A percentile compares a stretch with the other conserved stretches of the same genome.
These are phyloP conservation scores for Leptonema lineaticorne DNA, from an alignment of 1,140 invertebrate species.

Conservation along the genomic window DNA sequence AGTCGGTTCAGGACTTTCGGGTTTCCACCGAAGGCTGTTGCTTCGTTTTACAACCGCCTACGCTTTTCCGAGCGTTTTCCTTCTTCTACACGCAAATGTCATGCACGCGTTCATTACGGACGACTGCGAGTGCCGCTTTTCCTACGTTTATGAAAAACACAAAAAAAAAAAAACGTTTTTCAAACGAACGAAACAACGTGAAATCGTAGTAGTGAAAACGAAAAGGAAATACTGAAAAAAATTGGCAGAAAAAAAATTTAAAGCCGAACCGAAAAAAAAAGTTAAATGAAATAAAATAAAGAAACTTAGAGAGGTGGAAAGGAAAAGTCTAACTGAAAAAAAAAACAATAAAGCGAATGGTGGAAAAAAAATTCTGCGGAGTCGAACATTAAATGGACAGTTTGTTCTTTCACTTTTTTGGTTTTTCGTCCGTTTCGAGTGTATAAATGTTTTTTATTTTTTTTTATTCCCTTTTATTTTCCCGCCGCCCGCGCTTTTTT, in stretches of 20 bases:
- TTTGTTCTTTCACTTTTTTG: conserved; percentile 6
- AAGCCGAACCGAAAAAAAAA: neutral
- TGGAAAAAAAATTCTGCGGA: neutral
- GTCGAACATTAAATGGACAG: conserved; percentile 3
- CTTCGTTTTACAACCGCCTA: too few species aligned
- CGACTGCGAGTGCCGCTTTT: neutral
- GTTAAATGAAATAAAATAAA: neutral
- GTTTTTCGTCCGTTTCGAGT: neutral
- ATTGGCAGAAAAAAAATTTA: neutral
- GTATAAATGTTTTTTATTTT: conserved; percentile 6
- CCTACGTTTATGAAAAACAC: too few species aligned
- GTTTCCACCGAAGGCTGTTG: neutral
- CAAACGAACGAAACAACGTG: neutral
- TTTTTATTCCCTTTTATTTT: neutral
- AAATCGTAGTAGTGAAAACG: neutral
- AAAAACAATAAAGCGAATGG: neutral
- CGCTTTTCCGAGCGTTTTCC: too few species aligned
- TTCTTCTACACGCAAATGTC: too few species aligned
- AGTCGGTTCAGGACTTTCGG: too few species aligned
- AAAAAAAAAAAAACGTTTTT: neutral
- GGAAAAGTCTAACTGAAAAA: too few species aligned
- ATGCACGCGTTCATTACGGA: conserved; percentile 4
- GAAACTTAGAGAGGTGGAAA: neutral
- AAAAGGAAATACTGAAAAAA: neutral
- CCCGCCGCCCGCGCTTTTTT: too few species aligned